Evolutionary conservation across 2,797 vertebrate species (phyloP), one percentile per base, ranked within the genome.

Genomic region (Discoglossus pictus): DNA sequence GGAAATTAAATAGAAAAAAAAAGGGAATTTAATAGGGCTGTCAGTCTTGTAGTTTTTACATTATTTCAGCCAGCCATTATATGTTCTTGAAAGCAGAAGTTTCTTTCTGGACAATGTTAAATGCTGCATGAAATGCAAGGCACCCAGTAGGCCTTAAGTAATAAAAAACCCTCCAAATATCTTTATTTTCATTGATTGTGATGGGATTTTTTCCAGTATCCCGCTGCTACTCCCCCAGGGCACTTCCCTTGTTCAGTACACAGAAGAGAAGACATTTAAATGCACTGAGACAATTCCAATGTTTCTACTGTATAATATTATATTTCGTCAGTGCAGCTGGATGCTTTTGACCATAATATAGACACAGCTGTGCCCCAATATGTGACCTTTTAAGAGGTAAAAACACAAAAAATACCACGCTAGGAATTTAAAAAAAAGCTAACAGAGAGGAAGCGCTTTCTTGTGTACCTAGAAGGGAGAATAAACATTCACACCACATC

Each of bases 161-260:
- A 54, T 12, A 35, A 54, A n/a, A n/a, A n/a, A n/a, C n/a, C 12
- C 34, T 38, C 16, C 18, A 23, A 55, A 38, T 21, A 13, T 24
- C 53, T 56, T 56, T 56, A 56, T 56, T 40, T 40, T 56, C 53
- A 40, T 42, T 40, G 36, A 56, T 56, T 40, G 39, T 21, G 24
- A 40, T 24, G 54, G 54, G 54, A 17, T 40, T n/a, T 42, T 39
- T 59, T 17, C 39, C 39, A 59, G 55, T 27, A 17, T 59, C 39
- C 39, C n/a, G 38, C 8, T 11, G n/a, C 10, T 43, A 23, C n/a
- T 12, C 36, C 16, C 23, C 21, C 21, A 12, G 54, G 38, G 20
- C 7, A 17, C 24, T 59, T 43, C 10, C 53, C 23, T 59, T 42
- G n/a, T 42, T 39, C 52, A 39, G 8, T 23, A 13, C 7, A 40